Conservation (phyloP, 2,888 invertebrate species). For the Watsonalla cultraria region DNA sequence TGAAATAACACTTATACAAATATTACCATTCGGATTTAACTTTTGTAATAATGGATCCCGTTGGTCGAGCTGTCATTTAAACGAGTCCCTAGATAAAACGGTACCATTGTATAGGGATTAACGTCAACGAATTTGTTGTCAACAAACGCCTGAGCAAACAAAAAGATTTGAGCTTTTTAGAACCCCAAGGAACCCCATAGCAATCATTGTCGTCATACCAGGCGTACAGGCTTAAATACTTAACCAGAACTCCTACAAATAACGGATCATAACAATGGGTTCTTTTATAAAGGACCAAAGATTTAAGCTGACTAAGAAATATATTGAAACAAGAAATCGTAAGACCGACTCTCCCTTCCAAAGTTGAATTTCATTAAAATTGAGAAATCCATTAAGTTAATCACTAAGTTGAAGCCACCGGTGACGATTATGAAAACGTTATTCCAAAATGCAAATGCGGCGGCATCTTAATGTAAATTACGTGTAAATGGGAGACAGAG, state of each 20-base stretch:
- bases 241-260: conserved; percentile 39
- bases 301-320: conserved; percentile 29
- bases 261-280: conserved; percentile 31
- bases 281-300: conserved; percentile 23
- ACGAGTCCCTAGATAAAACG: conserved; percentile 54
- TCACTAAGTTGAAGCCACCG: conserved; percentile 62
- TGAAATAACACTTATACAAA: conserved; percentile 57
- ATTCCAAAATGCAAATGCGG: conserved; percentile 67
- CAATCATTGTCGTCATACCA: conserved; percentile 50
- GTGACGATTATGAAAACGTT: conserved; percentile 72
- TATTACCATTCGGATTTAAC: conserved; percentile 53
- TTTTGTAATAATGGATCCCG: conserved; percentile 54
- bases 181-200: conserved; percentile 51
- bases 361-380: conserved; percentile 66
- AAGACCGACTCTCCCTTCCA: conserved; percentile 59
- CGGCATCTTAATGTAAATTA: conserved; percentile 69
- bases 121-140: conserved; percentile 75
- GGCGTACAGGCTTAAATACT: conserved; percentile 53
- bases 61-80: conserved; percentile 48
- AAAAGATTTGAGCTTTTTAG: conserved; percentile 61
- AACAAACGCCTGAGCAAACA: conserved; percentile 76
- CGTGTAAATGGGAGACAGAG: conserved; percentile 60
- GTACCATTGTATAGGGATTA: conserved; percentile 73
- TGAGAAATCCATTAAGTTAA: conserved; percentile 73
- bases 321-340: conserved; percentile 42